Percentiles rank a stretch among this genome's conserved stretches.
Evolutionary conservation across 2,113 vertebrate species (phyloP).

Genomic region (Psephotus haematonotus): DNA sequence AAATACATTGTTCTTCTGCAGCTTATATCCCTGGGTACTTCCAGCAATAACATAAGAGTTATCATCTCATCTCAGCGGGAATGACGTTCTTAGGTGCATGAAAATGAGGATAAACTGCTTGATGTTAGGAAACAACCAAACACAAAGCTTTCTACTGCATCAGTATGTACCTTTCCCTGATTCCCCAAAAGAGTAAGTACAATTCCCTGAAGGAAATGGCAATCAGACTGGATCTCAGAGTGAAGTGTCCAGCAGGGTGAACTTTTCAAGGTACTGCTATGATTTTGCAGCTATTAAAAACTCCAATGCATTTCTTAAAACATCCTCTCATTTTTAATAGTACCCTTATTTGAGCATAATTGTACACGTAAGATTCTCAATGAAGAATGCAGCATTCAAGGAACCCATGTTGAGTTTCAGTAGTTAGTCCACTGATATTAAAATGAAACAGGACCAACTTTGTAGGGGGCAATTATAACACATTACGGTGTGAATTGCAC

Average conservation of each 20-base stretch:
- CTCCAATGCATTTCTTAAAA: slow-evolving; percentile 3
- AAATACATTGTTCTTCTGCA: not conserved
- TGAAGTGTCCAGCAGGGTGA: slow-evolving; percentile 60
- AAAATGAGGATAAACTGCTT: slow-evolving; percentile 24
- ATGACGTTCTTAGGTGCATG: not conserved
- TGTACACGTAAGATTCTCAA: slow-evolving; percentile 32
- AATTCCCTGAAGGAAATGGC: slow-evolving; percentile 55
- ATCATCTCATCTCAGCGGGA: not conserved
- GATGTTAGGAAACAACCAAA: slow-evolving; percentile 32
- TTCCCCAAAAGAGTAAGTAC: not conserved
- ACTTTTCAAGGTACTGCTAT: slow-evolving; percentile 59
- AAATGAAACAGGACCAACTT: slow-evolving; percentile 72
- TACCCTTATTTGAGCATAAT: slow-evolving; percentile 56
- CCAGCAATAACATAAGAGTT: not conserved
- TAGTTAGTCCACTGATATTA: slow-evolving; percentile 68
- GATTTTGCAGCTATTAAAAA: slow-evolving; percentile 59
- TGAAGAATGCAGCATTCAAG: slow-evolving; percentile 45
- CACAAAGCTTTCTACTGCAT: slow-evolving; percentile 6
- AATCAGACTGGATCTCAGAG: slow-evolving; percentile 58
- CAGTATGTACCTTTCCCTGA: not conserved
- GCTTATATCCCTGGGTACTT: not conserved
- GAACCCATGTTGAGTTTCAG: slow-evolving; percentile 53
- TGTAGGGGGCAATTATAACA: slow-evolving; percentile 74
- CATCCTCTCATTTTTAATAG: slow-evolving; percentile 1
- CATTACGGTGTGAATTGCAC: slow-evolving; percentile 74